phyloP scores from a whole-genome alignment of 2,888 invertebrate genomes.

The Cyclophora punctaria region DNA sequence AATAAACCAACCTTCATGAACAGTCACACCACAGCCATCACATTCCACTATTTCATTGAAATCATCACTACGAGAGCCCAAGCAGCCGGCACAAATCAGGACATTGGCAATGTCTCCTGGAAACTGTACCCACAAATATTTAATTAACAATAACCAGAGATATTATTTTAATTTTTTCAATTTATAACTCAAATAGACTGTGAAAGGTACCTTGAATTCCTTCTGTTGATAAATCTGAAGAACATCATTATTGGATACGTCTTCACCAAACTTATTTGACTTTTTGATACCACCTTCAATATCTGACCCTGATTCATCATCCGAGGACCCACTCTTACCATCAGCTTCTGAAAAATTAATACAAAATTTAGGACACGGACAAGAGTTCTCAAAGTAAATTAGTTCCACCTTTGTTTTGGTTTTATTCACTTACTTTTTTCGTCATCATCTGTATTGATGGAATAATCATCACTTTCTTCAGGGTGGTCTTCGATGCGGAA shows the following conservation, averaged over 20 bases:
- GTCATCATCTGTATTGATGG: slow-evolving; percentile 80
- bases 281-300: slow-evolving; percentile 49
- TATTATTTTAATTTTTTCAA: no score
- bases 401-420: no score
- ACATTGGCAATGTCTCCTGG: slow-evolving; percentile 77
- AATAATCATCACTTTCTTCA: slow-evolving; percentile 84
- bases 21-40: slow-evolving; percentile 96
- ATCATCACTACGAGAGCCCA: slow-evolving; percentile 94
- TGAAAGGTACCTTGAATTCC: slow-evolving; percentile 58
- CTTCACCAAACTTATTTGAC: slow-evolving; percentile 51
- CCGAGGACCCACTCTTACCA: slow-evolving; percentile 47
- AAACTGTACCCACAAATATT: slow-evolving; percentile 34
- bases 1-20: slow-evolving; percentile 86
- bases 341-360: slow-evolving; percentile 31
- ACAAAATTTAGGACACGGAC: neutral
- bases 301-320: slow-evolving; percentile 59
- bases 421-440: slow-evolving; percentile 64
- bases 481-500: slow-evolving; percentile 92
- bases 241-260: slow-evolving; percentile 47
- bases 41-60: slow-evolving; percentile 98
- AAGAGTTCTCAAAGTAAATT: no score
- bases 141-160: no score
- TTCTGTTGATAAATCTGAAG: slow-evolving; percentile 56
- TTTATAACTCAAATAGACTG: no score
- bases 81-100: slow-evolving; percentile 92